Conservation (phyloP, 2,113 vertebrate species). For the Actinemys pallida region DNA sequence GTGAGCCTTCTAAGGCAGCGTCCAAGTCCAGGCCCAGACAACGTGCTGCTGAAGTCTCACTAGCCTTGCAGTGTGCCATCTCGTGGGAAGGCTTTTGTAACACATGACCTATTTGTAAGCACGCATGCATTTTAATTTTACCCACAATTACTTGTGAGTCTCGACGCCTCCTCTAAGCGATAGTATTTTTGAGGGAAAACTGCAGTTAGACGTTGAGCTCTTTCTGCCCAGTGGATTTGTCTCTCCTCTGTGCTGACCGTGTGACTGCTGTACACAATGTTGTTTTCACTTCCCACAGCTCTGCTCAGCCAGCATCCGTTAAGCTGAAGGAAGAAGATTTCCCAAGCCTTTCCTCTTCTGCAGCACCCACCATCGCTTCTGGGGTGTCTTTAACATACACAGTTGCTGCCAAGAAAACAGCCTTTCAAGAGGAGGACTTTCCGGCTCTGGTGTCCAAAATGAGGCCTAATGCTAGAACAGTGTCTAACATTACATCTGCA, state of each 20-base stretch:
- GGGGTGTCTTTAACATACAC: slow-evolving; percentile 84
- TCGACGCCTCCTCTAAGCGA: rapidly evolving
- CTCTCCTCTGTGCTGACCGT: rapidly evolving
- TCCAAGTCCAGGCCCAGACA: not conserved
- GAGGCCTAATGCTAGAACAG: slow-evolving; percentile 74
- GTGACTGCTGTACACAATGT: not conserved
- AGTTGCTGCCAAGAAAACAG: slow-evolving; percentile 74
- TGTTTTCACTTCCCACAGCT: slow-evolving; percentile 38
- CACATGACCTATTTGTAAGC: not conserved
- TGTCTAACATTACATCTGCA: slow-evolving; percentile 83
- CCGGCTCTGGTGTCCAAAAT: slow-evolving; percentile 92
- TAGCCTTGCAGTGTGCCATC: not conserved
- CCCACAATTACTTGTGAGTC: not conserved
- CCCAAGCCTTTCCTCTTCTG: slow-evolving; percentile 87
- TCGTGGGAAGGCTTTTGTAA: not conserved
- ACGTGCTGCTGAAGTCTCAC: not conserved
- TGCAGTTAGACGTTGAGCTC: rapidly evolving
- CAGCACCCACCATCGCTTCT: slow-evolving; percentile 29
- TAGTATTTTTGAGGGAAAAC: not conserved
- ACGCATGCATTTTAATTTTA: rapidly evolving
- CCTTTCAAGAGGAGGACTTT: slow-evolving; percentile 97
- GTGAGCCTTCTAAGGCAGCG: not conserved
- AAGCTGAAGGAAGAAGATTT: slow-evolving; percentile 96
- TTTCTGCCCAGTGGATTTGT: not conserved
- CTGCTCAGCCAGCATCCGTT: slow-evolving; percentile 60